Base-by-base conservation (phyloP, 2,888 invertebrate genomes). In the Tipula lateralis region DNA sequence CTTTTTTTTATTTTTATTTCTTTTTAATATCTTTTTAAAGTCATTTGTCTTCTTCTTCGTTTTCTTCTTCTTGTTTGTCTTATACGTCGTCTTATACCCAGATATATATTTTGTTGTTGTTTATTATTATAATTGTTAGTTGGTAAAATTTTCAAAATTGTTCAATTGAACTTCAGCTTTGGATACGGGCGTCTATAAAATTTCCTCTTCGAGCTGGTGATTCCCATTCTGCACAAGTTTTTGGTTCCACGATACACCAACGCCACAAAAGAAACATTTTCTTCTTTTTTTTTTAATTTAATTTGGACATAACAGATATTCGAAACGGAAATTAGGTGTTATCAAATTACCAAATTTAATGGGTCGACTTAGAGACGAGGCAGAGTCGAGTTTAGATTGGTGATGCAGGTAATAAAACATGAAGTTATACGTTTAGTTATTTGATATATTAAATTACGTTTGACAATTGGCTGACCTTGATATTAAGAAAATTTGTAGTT, bases 1-100 rank as follows among this genome's bases (percentile, higher is more conserved):
- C 7, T 16, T 82, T 82, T 82, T 32, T 82, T 29, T n/a, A n/a
- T 66, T 66, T 66, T 66, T 66, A 66, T 66, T 66, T 66, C 66
- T 24, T 66, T 50, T 66, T 66, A 66, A 66, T 66, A 66, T 66
- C 66, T 66, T 66, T 50, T 24, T 66, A 66, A 19, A 66, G 66
- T 24, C 24, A 66, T 66, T 66, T 24, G 24, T 24, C 24, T 6
- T 66, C 66, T 66, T 66, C 66, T 39, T 32, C n/a, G n/a, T n/a
- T n/a, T n/a, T n/a, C n/a, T n/a, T n/a, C n/a, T n/a, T n/a, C 32
- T 32, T 32, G 32, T 32, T 32, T 7, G 32, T 32, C n/a, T 36
- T 50, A 19, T 50, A 4, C 24, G 24, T 66, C 66, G 7, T 66
- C 9, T 24, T 66, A n/a, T n/a, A 50, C 50, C 7, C 16, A 9